phyloP scores from a whole-genome alignment of 1,140 invertebrate species.

The Scaptomyza montana region DNA sequence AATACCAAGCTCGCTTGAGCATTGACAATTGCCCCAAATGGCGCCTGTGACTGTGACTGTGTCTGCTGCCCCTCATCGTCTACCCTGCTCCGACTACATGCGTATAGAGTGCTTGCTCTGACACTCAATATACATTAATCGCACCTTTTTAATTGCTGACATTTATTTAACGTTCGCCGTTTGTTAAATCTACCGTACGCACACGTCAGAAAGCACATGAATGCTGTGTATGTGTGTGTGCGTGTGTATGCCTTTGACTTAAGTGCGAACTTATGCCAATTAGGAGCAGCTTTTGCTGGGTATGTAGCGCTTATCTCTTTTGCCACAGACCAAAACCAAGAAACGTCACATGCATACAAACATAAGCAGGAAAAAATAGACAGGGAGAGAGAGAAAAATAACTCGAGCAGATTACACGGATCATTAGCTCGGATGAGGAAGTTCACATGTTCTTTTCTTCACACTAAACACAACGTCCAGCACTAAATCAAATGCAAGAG shows the following conservation, averaged over 20 bases:
- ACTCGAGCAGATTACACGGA: conserved; percentile 74
- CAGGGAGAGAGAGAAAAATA: conserved; percentile 13
- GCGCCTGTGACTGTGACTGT: conserved; percentile 9
- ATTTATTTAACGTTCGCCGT: conserved; percentile 69
- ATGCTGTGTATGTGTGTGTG: conserved; percentile 12
- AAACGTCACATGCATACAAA: too few species aligned
- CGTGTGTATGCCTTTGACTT: conserved; percentile 63
- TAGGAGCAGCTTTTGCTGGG: conserved; percentile 65
- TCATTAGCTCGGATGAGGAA: conserved; percentile 81
- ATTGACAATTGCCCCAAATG: conserved; percentile 22
- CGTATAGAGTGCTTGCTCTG: conserved; percentile 13
- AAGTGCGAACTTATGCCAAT: conserved; percentile 82
- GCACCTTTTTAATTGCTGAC: conserved; percentile 79
- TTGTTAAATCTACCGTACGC: conserved; percentile 75
- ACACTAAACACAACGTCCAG: conserved; percentile 68
- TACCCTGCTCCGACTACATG: conserved; percentile 1
- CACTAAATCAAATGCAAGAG: conserved; percentile 78
- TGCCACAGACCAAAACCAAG: not conserved
- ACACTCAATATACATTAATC: conserved; percentile 67
- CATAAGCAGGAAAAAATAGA: not conserved
- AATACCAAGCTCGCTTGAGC: conserved; percentile 21
- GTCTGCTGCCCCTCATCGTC: not conserved
- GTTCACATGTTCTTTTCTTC: conserved; percentile 68
- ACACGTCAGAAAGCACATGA: conserved; percentile 34
- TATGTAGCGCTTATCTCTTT: conserved; percentile 29